phyloP scores from a whole-genome alignment of 2,888 invertebrate species.

The Eucriotettix oculatus region DNA sequence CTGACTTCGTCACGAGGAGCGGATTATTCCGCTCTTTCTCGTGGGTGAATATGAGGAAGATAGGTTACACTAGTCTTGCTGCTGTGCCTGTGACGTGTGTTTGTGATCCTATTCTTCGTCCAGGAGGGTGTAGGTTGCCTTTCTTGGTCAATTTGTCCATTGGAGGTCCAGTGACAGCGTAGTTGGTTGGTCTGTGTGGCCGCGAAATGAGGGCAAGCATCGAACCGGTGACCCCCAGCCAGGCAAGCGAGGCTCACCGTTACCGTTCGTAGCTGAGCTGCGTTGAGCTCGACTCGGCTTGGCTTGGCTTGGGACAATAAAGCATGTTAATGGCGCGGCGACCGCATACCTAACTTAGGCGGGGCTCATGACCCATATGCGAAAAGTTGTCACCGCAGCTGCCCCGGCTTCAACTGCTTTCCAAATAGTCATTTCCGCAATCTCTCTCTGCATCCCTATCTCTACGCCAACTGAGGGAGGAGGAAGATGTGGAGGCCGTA shows the following conservation, averaged over 20 bases:
- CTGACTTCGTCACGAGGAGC: too few relatives aligned
- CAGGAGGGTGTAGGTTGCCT: neutral
- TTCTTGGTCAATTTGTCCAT: neutral
- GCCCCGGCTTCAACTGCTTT: too few relatives aligned
- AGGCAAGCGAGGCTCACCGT: neutral
- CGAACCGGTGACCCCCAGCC: neutral
- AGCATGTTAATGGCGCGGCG: neutral
- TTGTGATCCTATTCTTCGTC: too few relatives aligned
- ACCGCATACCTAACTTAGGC: neutral
- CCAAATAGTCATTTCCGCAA: too few relatives aligned
- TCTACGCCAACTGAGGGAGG: too few relatives aligned
- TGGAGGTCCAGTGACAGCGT: neutral
- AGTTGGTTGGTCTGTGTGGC: neutral
- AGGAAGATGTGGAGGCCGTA: too few relatives aligned
- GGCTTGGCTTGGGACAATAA: neutral
- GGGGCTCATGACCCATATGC: neutral
- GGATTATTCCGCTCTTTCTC: too few relatives aligned
- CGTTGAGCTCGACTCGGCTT: neutral
- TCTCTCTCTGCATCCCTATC: too few relatives aligned
- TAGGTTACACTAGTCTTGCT: too few relatives aligned
- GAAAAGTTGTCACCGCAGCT: neutral
- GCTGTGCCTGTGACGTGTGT: too few relatives aligned
- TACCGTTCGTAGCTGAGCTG: constrained; percentile 2
- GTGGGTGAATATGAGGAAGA: too few relatives aligned
- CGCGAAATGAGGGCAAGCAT: neutral